Base-by-base conservation (phyloP, 2,888 invertebrate genomes). In the Arctia plantaginis region DNA sequence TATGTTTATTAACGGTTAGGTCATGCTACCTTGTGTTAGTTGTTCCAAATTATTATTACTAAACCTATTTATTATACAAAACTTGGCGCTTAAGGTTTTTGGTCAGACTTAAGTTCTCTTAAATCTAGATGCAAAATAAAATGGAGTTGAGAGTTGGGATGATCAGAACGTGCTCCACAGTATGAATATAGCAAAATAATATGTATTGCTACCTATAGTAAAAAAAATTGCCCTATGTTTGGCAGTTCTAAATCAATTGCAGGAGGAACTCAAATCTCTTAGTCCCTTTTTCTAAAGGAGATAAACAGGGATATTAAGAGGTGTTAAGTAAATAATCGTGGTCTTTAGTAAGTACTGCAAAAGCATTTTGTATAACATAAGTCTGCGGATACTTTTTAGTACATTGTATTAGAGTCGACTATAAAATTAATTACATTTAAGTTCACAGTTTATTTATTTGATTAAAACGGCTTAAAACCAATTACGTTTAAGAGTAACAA, bases 121-220 rank as follows among this genome's bases (percentile, higher is more conserved):
- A 62, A 20, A 71, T 59, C 33, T 73, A 77, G 75, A 80, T 75
- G 80, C 82, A 80, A 77, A 80, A 73, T 77, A 73, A 82, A 77
- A 74, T 75, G 73, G 78, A 74, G 74, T 73, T 27, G 59, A 59
- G 13, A 80, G 71, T 64, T 71, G 76, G 76, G 27, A 67, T 71
- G 51, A 73, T 35, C 72, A 74, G 75, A 39, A 76, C 72, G 59
- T 71, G 76, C 85, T 83, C 83, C 83, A 82, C 85, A 83, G 83
- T 84, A 79, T 75, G 69, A 39, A 20, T 75, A 69, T 76, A 83
- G 66, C 67, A 75, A 79, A 69, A 77, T 79, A n/a, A 69, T 73
- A 80, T 35, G 41, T 70, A 27, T 51, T 74, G 73, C 62, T 30
- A 59, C 64, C 68, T 83, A 79, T 83, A 78, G 76, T 69, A 66